Evolutionary conservation across 1,140 invertebrate genomes (phyloP).

Genomic region (Trachelipus rathkii): DNA sequence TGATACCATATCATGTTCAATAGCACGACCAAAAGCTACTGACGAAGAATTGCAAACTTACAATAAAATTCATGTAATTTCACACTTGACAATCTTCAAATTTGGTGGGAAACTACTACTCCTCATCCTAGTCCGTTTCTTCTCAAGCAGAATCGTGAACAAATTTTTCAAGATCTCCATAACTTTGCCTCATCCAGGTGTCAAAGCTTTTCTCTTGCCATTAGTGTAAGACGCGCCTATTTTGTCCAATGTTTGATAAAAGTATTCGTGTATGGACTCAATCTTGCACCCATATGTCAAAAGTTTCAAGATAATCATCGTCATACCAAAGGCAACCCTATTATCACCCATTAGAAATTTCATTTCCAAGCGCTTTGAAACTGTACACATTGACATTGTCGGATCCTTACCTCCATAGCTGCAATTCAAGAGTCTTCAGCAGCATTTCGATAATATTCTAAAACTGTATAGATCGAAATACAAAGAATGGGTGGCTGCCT

Average conservation of each 20-base stretch:
- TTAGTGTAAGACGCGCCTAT: background rate
- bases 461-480: background rate
- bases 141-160: too few species aligned
- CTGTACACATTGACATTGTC: background rate
- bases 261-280: too few species aligned
- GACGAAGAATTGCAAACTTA: too few species aligned
- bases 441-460: background rate
- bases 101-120: too few species aligned
- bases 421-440: background rate
- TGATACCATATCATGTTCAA: too few species aligned
- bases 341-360: background rate
- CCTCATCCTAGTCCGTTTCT: too few species aligned
- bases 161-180: too few species aligned
- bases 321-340: background rate
- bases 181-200: too few species aligned
- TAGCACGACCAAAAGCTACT: too few species aligned
- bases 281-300: background rate
- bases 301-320: background rate
- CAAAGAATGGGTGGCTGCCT: slow-evolving; percentile 19
- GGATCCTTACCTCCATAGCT: background rate
- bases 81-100: too few species aligned
- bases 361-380: background rate
- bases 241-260: background rate
- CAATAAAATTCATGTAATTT: too few species aligned
- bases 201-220: background rate